phyloP scores from a whole-genome alignment of 1,140 invertebrate genomes.

The Teleogryllus occipitalis region DNA sequence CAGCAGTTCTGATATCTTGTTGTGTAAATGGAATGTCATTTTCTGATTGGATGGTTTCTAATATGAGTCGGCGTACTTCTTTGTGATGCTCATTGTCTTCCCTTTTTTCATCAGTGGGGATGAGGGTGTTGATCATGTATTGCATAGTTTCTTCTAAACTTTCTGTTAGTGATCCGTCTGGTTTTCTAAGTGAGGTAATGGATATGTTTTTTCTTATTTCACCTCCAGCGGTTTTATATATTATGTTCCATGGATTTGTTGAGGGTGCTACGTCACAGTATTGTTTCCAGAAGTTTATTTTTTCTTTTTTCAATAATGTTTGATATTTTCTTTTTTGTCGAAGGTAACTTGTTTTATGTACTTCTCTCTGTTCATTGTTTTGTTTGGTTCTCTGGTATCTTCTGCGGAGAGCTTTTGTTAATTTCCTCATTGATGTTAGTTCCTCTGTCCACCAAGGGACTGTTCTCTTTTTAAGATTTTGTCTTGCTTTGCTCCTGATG shows the following conservation, averaged over 20 bases:
- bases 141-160: too few species aligned
- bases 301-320: not conserved
- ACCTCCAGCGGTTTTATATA: not conserved
- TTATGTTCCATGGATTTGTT: not conserved
- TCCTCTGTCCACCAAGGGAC: not conserved
- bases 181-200: too few species aligned
- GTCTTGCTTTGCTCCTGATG: not conserved
- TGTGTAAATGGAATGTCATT: too few species aligned
- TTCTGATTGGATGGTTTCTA: not conserved
- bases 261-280: not conserved
- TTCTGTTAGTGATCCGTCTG: too few species aligned
- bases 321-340: not conserved
- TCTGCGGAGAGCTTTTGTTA: not conserved
- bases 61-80: too few species aligned
- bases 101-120: not conserved
- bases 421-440: not conserved
- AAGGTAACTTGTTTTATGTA: not conserved
- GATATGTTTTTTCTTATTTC: not conserved
- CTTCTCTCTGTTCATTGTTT: not conserved
- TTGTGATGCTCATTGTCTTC: too few species aligned
- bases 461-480: not conserved
- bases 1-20: not conserved
- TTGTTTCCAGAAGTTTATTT: constrained; percentile 6
- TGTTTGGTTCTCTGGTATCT: not conserved
- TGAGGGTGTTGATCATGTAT: too few species aligned